A percentile compares a stretch with the other conserved stretches of the same genome.
Evolutionary conservation across 2,888 invertebrate genomes (phyloP).

Genomic region (Atherix ibis): DNA sequence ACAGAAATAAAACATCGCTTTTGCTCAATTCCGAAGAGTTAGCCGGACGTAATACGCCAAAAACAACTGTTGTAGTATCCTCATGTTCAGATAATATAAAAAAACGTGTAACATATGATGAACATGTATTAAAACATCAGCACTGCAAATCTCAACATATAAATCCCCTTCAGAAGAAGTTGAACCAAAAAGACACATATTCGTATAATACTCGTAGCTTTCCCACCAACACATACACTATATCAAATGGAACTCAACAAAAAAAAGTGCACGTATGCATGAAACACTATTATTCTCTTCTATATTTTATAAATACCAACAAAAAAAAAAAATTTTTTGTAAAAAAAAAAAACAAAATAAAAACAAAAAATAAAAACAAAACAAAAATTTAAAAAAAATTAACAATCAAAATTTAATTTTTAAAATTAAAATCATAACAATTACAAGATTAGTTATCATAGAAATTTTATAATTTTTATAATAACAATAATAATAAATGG

Average conservation of each 20-base stretch:
- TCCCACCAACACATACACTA: conserved; percentile 9
- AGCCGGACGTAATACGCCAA: conserved; percentile 35
- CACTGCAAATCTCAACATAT: conserved; percentile 13
- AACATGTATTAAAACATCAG: conserved; percentile 13
- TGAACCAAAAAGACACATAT: neutral
- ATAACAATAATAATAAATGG: too few species aligned
- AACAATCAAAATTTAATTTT: too few species aligned
- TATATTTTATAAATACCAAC: neutral
- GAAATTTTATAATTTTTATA: too few species aligned
- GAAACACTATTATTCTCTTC: conserved; percentile 3
- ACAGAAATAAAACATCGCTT: conserved; percentile 23
- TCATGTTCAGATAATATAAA: conserved; percentile 13
- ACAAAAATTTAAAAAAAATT: too few species aligned
- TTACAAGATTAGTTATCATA: too few species aligned
- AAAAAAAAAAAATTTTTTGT: conserved; percentile 1
- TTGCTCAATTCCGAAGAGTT: conserved; percentile 38
- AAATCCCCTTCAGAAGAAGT: conserved; percentile 13
- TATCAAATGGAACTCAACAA: conserved; percentile 22
- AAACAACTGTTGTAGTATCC: conserved; percentile 13
- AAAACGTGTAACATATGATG: conserved; percentile 13
- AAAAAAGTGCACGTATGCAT: conserved; percentile 33
- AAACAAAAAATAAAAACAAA: too few species aligned
- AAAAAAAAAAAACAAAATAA: neutral
- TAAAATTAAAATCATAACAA: too few species aligned
- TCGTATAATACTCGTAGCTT: conserved; percentile 7